Base-by-base conservation (phyloP, 2,888 invertebrate species). In the Pseudococcus jackbeardsleyi region DNA sequence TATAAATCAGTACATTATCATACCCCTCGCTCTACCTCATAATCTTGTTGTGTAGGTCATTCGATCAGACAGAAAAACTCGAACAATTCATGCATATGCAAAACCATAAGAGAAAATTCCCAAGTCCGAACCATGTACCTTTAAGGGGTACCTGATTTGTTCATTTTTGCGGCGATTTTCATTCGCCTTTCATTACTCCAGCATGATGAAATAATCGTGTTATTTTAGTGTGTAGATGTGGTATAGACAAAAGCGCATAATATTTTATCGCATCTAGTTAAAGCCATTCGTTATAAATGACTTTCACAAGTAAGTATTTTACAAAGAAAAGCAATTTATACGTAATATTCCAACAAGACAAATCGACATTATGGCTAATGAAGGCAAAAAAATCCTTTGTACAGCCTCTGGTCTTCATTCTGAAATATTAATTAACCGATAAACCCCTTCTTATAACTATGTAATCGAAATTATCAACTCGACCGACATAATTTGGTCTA, bases 311-410 rank as follows among this genome's bases (percentile, higher is more conserved):
- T 33, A 15, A 79, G 68, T 22, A 26, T 26, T 79, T 79, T 79
- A 79, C 79, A 79, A 79, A 79, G 79, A 79, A 79, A 79, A 79
- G 79, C 79, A 79, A 79, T 79, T 79, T 79, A 79, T 42, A 79
- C 79, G 79, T 79, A 79, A 79, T 79, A 42, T 15, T n/a, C 79
- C 42, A 79, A 79, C 79, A 42, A 39, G 42, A 79, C 79, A 79
- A 79, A 79, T 79, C 68, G 19, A 79, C 79, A 6, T 3, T 79
- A 42, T 19, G 42, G 42, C n/a, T 79, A 79, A 42, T 79, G 42
- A 79, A 79, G 42, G 79, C 79, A n/a, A 42, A 79, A 72, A 33
- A 79, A 79, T 42, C n/a, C 79, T 42, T 79, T 79, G 79, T 79
- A 79, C 79, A 79, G 42, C 79, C 79, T 39, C 42, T 46, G 79